Base-by-base conservation (phyloP, 1,140 invertebrate species). In the Apis laboriosa region DNA sequence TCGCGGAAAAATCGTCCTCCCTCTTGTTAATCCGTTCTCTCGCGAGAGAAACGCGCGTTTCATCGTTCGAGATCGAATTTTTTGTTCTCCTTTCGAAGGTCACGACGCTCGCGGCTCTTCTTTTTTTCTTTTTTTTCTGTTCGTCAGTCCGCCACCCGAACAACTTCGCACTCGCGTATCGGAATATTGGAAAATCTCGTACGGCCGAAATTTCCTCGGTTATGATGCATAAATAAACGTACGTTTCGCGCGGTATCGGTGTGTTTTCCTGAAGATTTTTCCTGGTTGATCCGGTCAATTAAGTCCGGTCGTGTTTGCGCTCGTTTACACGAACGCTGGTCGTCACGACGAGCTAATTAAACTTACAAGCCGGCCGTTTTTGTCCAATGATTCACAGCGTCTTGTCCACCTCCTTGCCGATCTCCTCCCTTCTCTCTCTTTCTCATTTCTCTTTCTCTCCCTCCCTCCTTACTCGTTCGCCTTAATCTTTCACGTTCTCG, bases 281-380 rank as follows among this genome's bases (percentile, higher is more conserved):
- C 64, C 9, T 43, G 73, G 68, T 67, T 60, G 43, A 43, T 9
- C 24, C 73, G 43, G 53, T 82, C 63, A 76, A 77, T 82, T 77
- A 68, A 68, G 43, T 60, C 56, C 64, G 56, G 24, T 9, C 64
- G 17, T 66, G 67, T 78, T 71, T 13, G 34, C 17, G 80, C 58
- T 71, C 58, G 58, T 77, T 83, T 78, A 72, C 81, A 64, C 81
- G 75, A n/a, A 43, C 76, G 75, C 34, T 78, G 67, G 28, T 63
- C 58, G 75, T 63, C 56, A 70, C 80, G 75, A 78, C 58, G 66
- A 83, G 58, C 76, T 83, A 83, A 83, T 83, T 83, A 83, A 61
- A 63, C 67, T 70, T 34, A 15, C 67, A 53, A 70, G 21, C 34
- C 24, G 53, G 28, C 28, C 34, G 76, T 78, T 83, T 72, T 72